Evolutionary conservation across 1,140 invertebrate species (phyloP).

Genomic region (Drosophila nebulosa): DNA sequence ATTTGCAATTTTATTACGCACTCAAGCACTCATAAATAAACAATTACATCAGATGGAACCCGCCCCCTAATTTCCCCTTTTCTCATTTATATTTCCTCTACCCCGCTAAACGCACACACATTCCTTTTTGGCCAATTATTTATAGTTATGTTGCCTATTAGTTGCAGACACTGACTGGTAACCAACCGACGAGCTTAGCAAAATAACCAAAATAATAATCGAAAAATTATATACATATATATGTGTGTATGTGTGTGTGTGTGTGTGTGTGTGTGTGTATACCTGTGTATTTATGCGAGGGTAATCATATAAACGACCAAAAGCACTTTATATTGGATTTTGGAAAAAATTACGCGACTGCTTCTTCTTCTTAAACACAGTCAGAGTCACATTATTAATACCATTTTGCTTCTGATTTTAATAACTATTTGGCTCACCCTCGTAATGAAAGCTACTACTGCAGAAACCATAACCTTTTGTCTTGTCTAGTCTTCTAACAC

Average conservation of each 20-base stretch:
- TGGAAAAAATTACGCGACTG: too few relatives aligned
- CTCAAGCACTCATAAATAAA: constrained; percentile 78
- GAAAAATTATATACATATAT: not conserved
- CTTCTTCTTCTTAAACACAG: too few relatives aligned
- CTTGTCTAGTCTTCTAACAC: not conserved
- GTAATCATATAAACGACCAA: not conserved
- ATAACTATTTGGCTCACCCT: constrained; percentile 10
- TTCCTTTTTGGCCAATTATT: constrained; percentile 66
- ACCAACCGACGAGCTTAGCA: not conserved
- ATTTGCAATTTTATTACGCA: constrained; percentile 80
- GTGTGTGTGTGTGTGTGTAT: not conserved
- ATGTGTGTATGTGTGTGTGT: not conserved
- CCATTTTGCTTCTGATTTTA: constrained; percentile 21
- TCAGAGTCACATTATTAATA: too few relatives aligned
- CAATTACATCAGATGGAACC: constrained; percentile 54
- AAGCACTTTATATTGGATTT: not conserved
- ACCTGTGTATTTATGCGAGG: not conserved
- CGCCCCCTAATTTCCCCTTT: not conserved
- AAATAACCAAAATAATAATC: not conserved
- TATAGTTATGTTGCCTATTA: constrained; percentile 73
- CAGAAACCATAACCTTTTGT: not conserved
- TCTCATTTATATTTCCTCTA: not conserved
- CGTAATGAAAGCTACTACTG: not conserved
- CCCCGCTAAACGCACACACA: constrained; percentile 30
- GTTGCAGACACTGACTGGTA: constrained; percentile 42